Percentiles rank a stretch among this genome's conserved stretches.
Conservation (phyloP, 2,113 vertebrate genomes). For the Phoxinus phoxinus region DNA sequence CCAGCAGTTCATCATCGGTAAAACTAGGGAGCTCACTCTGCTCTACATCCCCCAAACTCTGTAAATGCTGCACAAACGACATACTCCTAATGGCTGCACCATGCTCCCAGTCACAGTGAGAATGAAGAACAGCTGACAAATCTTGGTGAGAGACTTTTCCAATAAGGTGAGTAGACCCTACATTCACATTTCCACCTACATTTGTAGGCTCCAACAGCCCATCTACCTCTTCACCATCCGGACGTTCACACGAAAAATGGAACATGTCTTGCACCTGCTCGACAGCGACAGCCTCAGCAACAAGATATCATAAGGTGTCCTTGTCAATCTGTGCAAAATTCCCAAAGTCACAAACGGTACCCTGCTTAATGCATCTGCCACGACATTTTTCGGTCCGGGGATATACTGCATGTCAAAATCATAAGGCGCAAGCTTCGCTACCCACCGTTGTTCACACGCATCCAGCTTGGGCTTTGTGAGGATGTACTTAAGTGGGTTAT, state of each 20-base stretch:
- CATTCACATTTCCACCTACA: background rate
- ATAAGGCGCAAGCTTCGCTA: background rate
- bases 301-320: slow-evolving; percentile 30
- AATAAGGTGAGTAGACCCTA: background rate
- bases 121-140: no score
- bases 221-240: background rate
- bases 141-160: no score
- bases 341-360: slow-evolving; percentile 16
- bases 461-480: slow-evolving; percentile 44
- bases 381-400: slow-evolving; percentile 16
- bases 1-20: no score
- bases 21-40: no score
- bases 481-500: no score
- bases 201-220: background rate
- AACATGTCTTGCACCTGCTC: slow-evolving; percentile 36
- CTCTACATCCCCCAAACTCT: no score
- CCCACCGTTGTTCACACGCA: no score
- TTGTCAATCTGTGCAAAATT: slow-evolving; percentile 9
- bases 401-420: slow-evolving; percentile 47
- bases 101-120: no score
- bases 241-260: background rate
- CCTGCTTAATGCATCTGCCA: slow-evolving; percentile 36
- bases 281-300: slow-evolving; percentile 24
- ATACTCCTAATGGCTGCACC: no score
- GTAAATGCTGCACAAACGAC: no score